These are phyloP conservation scores for Homalodisca vitripennis DNA, from an alignment of 1,140 invertebrate genomes.

Conservation along the genomic window DNA sequence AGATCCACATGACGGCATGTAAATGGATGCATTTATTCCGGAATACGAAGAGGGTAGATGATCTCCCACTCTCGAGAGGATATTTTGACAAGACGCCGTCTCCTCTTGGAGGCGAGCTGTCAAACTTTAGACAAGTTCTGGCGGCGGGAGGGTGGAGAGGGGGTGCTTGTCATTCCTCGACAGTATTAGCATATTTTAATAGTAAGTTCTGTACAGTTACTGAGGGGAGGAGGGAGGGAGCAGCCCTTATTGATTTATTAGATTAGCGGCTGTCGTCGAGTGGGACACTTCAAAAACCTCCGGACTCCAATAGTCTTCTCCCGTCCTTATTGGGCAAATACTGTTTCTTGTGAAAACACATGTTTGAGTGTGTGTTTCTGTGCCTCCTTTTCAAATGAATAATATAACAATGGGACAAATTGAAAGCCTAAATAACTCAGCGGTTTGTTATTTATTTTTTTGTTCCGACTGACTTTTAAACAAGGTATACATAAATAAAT, in stretches of 20 bases:
- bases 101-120: neutral
- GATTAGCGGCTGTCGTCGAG: conserved; percentile 7
- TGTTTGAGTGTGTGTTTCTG: too few species aligned
- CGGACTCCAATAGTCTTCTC: too few species aligned
- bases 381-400: too few species aligned
- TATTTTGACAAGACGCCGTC: conserved; percentile 4
- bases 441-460: too few species aligned
- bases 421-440: too few species aligned
- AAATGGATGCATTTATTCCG: conserved; percentile 15
- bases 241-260: conserved; percentile 21
- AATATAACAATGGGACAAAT: too few species aligned
- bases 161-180: conserved; percentile 12
- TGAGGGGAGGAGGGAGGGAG: neutral
- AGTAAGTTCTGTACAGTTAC: conserved; percentile 21
- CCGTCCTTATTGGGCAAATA: too few species aligned
- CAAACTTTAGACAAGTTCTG: conserved; percentile 10
- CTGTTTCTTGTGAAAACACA: too few species aligned
- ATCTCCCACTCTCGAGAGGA: neutral
- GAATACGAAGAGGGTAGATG: conserved; percentile 5
- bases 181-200: conserved; percentile 26
- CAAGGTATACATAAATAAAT: too few species aligned
- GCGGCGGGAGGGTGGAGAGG: neutral
- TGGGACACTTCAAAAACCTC: neutral
- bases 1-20: neutral
- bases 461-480: too few species aligned